phyloP scores from a whole-genome alignment of 2,888 invertebrate genomes.

The Noctua janthina region DNA sequence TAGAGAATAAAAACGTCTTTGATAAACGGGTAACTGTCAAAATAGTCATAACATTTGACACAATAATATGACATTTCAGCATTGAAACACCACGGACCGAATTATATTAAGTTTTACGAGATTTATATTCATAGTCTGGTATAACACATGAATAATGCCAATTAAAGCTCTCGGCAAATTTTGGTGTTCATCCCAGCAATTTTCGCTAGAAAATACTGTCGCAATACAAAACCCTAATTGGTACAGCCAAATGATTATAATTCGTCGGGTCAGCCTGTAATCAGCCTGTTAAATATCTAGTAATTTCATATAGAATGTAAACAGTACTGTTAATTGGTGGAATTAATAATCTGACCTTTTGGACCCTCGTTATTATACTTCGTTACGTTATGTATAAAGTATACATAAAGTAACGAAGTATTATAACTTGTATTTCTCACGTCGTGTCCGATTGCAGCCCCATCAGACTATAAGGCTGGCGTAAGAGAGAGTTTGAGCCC shows the following conservation, averaged over 20 bases:
- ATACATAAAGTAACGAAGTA: background rate
- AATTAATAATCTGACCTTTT: conserved; percentile 34
- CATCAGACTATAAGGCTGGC: background rate
- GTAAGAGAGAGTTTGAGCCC: background rate
- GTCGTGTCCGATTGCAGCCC: background rate
- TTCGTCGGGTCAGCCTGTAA: conserved; percentile 43
- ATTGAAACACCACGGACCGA: background rate
- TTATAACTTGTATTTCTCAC: background rate
- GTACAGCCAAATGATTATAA: conserved; percentile 53
- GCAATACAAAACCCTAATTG: conserved; percentile 49
- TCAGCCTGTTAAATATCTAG: conserved; percentile 41
- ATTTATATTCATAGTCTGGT: background rate
- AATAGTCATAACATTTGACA: background rate
- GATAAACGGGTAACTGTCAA: background rate
- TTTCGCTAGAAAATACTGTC: conserved; percentile 44
- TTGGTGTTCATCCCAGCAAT: conserved; percentile 13
- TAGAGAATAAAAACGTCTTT: background rate
- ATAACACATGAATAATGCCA: conserved; percentile 6
- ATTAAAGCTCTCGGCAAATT: conserved; percentile 13
- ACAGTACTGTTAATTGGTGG: conserved; percentile 38
- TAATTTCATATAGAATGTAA: conserved; percentile 46
- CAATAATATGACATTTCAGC: background rate
- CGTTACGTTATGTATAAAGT: background rate
- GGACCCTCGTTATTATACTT: conserved; percentile 29
- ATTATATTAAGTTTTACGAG: background rate